Conservation (phyloP, 2,797 vertebrate species). For the Thamnophis elegans region DNA sequence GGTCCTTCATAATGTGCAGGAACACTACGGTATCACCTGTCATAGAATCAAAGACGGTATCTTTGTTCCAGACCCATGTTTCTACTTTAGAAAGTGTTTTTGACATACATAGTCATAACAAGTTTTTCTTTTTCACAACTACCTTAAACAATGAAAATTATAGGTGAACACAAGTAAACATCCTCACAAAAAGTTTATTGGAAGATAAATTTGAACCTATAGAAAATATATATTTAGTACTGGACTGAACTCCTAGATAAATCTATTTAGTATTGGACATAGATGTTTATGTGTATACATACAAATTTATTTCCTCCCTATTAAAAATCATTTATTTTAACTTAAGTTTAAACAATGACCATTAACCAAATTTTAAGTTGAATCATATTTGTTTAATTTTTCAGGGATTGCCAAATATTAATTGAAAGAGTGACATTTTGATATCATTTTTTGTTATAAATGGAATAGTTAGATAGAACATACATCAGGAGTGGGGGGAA, state of each 20-base stretch:
- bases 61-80: neutral
- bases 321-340: neutral
- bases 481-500: neutral
- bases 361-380: neutral
- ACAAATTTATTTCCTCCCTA: neutral
- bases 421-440: neutral
- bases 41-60: neutral
- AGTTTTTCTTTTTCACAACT: neutral
- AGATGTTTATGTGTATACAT: neutral
- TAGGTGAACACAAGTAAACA: neutral
- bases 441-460: neutral
- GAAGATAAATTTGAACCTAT: neutral
- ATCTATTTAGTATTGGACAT: neutral
- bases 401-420: neutral
- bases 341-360: neutral
- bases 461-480: neutral
- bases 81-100: neutral
- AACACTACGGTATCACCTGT: neutral
- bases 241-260: neutral
- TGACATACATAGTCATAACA: neutral
- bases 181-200: neutral
- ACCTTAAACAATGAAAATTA: neutral
- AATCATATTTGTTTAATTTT: neutral
- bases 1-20: neutral
- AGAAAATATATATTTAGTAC: neutral